Conservation (phyloP, 1,140 invertebrate genomes). For the Araneus ventricosus region DNA sequence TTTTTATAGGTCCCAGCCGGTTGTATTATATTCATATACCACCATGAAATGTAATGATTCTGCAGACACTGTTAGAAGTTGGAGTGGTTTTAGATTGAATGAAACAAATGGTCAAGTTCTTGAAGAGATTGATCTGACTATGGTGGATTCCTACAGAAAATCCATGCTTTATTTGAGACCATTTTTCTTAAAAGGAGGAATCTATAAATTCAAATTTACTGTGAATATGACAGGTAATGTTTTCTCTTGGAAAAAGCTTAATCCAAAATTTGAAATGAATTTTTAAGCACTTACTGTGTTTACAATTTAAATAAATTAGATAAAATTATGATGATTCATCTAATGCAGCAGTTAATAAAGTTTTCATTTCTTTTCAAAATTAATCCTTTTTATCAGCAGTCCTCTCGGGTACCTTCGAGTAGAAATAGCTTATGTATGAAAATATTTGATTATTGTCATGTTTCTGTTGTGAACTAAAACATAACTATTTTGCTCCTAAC, state of each 20-base stretch:
- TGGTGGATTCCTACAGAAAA: slow-evolving; percentile 77
- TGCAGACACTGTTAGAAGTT: slow-evolving; percentile 72
- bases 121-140: slow-evolving; percentile 77
- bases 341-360: no score
- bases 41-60: slow-evolving; percentile 77
- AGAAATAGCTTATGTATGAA: no score
- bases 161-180: slow-evolving; percentile 78
- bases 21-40: slow-evolving; percentile 77
- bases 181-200: slow-evolving; percentile 77
- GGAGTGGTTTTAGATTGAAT: slow-evolving; percentile 75
- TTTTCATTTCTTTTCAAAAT: no score
- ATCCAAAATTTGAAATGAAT: not conserved
- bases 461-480: no score
- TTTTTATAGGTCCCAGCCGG: slow-evolving; percentile 75
- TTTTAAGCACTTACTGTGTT: no score
- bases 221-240: slow-evolving; percentile 77
- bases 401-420: no score
- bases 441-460: no score
- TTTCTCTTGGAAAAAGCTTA: not conserved
- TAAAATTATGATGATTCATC: no score
- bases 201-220: slow-evolving; percentile 77
- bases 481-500: no score
- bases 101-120: slow-evolving; percentile 74
- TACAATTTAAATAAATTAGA: no score
- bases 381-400: no score